Base-by-base conservation (phyloP, 2,113 vertebrate species). In the Actenoides lindsayi region DNA sequence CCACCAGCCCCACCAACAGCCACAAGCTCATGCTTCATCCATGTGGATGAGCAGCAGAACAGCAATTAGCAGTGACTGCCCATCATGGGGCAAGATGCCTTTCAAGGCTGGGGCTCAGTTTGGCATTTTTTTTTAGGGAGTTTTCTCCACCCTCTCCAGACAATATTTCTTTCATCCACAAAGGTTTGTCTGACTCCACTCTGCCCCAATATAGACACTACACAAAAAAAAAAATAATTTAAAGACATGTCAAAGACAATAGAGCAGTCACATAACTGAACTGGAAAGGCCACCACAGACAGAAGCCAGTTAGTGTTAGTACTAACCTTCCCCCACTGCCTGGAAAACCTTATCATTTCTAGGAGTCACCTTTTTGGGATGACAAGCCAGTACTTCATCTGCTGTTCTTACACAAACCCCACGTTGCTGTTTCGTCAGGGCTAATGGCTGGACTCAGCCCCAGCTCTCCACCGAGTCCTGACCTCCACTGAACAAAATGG, bases 11-110 rank as follows among this genome's bases (percentile, higher is more conserved):
- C 42, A 39, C 39, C 37, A 54, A 8, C 1, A 54, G 59, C 71
- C 37, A 48, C 1, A 0, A 59, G 64, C 23, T 68, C 0, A 0
- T 4, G 25, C n/a, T 60, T 24, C 56, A 5, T 33, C 62, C 19
- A 13, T n/a, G 56, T 13, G 18, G 12, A 39, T 3, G 31, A 75
- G 74, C 62, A n/a, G 64, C 51, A 67, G 39, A 67, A 6, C 7
- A 2, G 31, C 75, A 17, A 11, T 11, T 23, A 62, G 44, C 67
- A 83, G 25, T 4, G 10, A 1, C 33, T 64, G 65, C 31, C 30
- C 44, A 23, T 12, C 30, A 6, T 35, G 46, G 9, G 19, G 7
- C 5, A 57, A 27, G 17, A 11, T 8, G 17, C 5, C 31, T 54
- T 51, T 46, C 18, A 75, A 87, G 11, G n/a, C 0, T 2, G 0